Evolutionary conservation across 2,797 vertebrate species (phyloP), one percentile per base, ranked within the genome.

Genomic region (Scarus forsteni): DNA sequence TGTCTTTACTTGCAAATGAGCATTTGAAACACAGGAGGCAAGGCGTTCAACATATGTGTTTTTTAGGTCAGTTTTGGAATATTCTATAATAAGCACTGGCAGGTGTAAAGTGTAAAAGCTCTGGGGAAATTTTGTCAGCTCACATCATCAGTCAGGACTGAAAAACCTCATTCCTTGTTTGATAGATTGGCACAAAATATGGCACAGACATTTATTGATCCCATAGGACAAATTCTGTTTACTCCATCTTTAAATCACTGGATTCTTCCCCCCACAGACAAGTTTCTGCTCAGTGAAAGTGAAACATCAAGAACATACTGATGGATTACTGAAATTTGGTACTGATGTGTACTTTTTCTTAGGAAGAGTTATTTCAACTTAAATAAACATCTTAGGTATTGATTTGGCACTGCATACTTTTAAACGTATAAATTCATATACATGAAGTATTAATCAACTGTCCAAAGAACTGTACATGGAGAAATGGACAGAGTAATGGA

Each of bases 1-100:
- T 70, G 19, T 60, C 18, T 72, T 56, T 51, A 36, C 27, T 69
- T 56, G 44, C 48, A 75, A 50, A 53, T 2, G 46, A 43, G 40
- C 4, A 53, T 53, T 38, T 27, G 13, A 35, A 48, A 8, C 5
- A 52, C 43, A 52, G 48, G 48, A 63, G 54, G 38, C 7, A 57
- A 48, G 49, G 58, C 44, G 45, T 45, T 66, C 5, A 52, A 42
- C 10, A 51, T 27, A 15, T 57, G 43, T n/a, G 57, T n/a, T 54
- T 50, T 54, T 58, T 56, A 15, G 36, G 46, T 46, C 27, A 56
- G 46, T 45, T 39, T 8, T 59, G 45, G 12, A 60, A n/a, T 53
- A 43, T 12, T 61, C 60, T 27, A 60, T 34, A 11, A 45, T 39
- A 19, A 44, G 34, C 34, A 16, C 15, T 18, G 57, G 45, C 56